A percentile compares a stretch with the other conserved stretches of the same genome.
phyloP scores from a whole-genome alignment of 2,888 invertebrate species.

The Melitaea athalia region DNA sequence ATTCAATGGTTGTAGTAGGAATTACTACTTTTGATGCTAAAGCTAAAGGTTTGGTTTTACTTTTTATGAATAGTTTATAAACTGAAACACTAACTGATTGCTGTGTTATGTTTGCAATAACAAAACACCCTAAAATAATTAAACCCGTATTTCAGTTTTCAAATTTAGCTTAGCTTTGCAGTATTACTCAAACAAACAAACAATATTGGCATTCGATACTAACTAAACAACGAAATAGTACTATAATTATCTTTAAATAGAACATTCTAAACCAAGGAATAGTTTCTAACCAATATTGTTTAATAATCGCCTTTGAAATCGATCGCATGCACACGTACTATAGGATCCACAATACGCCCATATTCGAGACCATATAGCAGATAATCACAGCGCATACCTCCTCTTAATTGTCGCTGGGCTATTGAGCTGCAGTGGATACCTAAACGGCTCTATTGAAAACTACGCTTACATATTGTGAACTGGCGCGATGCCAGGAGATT shows the following conservation, averaged over 20 bases:
- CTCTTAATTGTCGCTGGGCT: slow-evolving; percentile 41
- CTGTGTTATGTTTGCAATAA: no score
- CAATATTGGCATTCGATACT: background rate
- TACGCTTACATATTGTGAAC: slow-evolving; percentile 63
- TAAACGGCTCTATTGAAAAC: slow-evolving; percentile 48
- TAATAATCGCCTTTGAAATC: slow-evolving; percentile 25
- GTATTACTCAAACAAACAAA: background rate
- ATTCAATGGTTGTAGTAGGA: no score
- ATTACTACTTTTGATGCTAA: no score
- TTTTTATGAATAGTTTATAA: no score
- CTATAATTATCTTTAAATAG: slow-evolving; percentile 1
- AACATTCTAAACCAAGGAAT: slow-evolving; percentile 17
- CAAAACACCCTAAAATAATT: no score
- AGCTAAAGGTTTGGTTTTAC: no score
- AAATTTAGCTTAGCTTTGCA: background rate
- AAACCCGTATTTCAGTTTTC: no score
- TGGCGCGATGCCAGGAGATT: slow-evolving; percentile 75
- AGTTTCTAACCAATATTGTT: slow-evolving; percentile 31
- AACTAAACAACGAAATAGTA: background rate
- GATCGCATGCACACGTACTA: slow-evolving; percentile 26
- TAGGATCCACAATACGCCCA: slow-evolving; percentile 18
- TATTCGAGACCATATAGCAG: slow-evolving; percentile 18
- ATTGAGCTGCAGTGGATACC: slow-evolving; percentile 35
- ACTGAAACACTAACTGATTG: no score
- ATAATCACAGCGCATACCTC: slow-evolving; percentile 29